Evolutionary conservation across 2,888 invertebrate genomes (phyloP).

Genomic region (Doris montereyensis): DNA sequence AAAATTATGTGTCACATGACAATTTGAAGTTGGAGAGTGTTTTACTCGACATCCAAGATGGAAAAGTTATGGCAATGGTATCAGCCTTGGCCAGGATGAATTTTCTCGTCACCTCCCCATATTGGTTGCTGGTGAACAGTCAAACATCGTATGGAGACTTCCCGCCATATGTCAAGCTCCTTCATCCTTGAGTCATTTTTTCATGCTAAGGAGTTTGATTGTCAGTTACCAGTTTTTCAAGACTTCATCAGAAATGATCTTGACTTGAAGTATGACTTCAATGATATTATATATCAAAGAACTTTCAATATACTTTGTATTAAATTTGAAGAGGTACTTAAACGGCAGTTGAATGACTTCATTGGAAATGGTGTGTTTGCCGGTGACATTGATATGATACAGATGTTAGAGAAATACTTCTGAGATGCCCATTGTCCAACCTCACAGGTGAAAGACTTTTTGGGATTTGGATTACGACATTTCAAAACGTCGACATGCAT

Average conservation of each 20-base stretch:
- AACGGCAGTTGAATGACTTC: not conserved
- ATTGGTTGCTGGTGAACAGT: conserved; percentile 14
- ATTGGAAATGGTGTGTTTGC: not conserved
- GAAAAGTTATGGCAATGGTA: not conserved
- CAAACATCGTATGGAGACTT: not conserved
- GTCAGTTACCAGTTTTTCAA: not conserved
- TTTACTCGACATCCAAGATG: not conserved
- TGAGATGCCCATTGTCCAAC: not conserved
- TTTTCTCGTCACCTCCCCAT: not conserved
- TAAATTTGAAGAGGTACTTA: not conserved
- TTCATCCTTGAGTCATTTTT: not conserved
- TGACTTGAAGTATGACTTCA: too few species aligned
- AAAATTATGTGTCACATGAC: not conserved
- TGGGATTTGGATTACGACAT: not conserved
- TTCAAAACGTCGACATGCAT: not conserved
- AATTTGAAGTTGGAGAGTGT: conserved; percentile 6
- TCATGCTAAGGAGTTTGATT: not conserved
- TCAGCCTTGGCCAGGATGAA: not conserved
- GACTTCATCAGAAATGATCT: not conserved
- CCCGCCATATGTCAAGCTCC: conserved; percentile 8
- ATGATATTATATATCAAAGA: not conserved
- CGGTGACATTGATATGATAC: not conserved
- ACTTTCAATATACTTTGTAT: not conserved
- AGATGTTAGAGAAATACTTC: not conserved
- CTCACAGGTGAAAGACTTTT: not conserved